Conservation (phyloP, 2,113 vertebrate genomes). For the Sceloporus tristichus region DNA sequence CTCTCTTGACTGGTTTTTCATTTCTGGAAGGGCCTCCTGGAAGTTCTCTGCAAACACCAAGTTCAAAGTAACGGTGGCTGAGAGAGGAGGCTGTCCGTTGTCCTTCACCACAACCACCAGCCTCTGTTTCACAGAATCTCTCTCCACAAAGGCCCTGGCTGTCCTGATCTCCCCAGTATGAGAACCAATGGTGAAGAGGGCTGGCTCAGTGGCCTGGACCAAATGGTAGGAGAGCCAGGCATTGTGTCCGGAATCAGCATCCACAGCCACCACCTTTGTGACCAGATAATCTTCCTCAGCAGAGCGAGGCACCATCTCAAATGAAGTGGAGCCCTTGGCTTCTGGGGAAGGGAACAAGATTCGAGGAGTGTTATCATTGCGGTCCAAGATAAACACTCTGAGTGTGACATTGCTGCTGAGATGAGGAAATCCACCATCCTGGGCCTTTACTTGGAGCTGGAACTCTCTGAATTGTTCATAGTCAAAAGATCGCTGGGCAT, state of each 20-base stretch:
- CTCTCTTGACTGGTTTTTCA: background rate
- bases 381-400: constrained; percentile 71
- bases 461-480: constrained; percentile 79
- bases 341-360: constrained; percentile 71
- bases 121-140: constrained; percentile 14
- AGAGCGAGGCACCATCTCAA: constrained; percentile 19
- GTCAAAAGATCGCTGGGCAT: constrained; percentile 76
- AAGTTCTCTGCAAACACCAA: constrained; percentile 24
- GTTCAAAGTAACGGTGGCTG: constrained; percentile 4
- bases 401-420: constrained; percentile 71
- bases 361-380: constrained; percentile 75
- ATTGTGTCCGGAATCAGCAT: constrained; percentile 36
- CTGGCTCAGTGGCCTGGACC: constrained; percentile 20
- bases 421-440: constrained; percentile 69
- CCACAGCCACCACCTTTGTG: constrained; percentile 27
- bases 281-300: constrained; percentile 20
- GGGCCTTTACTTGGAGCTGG: constrained; percentile 68
- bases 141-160: constrained; percentile 1
- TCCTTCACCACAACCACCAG: constrained; percentile 67
- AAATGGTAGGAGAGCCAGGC: constrained; percentile 33
- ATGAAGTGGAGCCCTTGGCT: constrained; percentile 16
- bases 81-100: constrained; percentile 64
- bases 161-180: constrained; percentile 32
- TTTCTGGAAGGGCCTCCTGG: constrained; percentile 10
- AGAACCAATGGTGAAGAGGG: constrained; percentile 8